Base-by-base conservation (phyloP, 2,113 vertebrate genomes). In the Actenoides hombroni region DNA sequence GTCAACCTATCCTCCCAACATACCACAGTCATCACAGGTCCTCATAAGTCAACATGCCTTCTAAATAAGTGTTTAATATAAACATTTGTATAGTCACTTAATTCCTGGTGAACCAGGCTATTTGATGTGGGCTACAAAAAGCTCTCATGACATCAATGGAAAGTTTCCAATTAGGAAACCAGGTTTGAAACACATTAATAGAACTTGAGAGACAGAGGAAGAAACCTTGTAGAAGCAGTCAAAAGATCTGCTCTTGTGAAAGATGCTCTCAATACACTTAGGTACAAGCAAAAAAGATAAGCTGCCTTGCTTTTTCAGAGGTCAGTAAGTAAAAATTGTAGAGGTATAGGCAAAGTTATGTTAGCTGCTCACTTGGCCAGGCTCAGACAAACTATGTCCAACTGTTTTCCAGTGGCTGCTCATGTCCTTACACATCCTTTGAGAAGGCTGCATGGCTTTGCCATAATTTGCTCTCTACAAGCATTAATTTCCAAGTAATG, bases 61-160 rank as follows among this genome's bases (percentile, higher is more conserved):
- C 88, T 80, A 94, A 92, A 84, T 20, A 94, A 95, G 94, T 75
- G 69, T 73, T 95, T 90, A 80, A 96, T 77, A 91, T 68, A 87
- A 97, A 95, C 88, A 94, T 97, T 95, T 89, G 82, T 59, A 83
- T 75, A 96, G 96, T 94, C 88, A 95, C 92, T 75, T 67, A 88
- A 61, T 57, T 82, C 83, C 95, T 84, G 57, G 53, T 86, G 76
- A 92, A 71, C 53, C 33, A 11, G 48, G 57, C 77, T 77, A 28
- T 79, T 71, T 91, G 89, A 94, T 78, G 57, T 73, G 64, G 51
- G 67, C 94, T 88, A 88, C 88, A 29, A 68, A 83, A 83, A 93
- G 78, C 77, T 79, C 74, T 81, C 69, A 33, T 83, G 94, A 95
- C 64, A 60, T 91, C 90, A 87, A 60, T 44, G 76, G 91, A 97